Evolutionary conservation across 2,797 vertebrate species (phyloP).

Genomic region (Heterohyrax brucei): DNA sequence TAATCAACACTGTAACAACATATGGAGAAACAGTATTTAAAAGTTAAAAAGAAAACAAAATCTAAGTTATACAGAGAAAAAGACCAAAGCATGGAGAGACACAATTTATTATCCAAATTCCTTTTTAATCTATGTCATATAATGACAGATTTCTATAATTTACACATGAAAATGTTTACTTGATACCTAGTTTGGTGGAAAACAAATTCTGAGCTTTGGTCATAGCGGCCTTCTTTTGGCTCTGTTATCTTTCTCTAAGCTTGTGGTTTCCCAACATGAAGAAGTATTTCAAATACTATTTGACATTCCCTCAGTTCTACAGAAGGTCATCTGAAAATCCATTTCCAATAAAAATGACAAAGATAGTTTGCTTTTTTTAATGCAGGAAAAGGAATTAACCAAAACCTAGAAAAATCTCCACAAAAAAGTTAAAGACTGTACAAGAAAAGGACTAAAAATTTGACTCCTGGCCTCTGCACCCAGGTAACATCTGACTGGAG

Average conservation of each 20-base stretch:
- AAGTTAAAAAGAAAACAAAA: not conserved
- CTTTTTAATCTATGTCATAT: slow-evolving; percentile 24
- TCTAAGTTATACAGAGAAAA: not conserved
- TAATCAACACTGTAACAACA: not conserved
- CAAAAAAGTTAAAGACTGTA: not conserved
- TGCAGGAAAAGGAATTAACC: not conserved
- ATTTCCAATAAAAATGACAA: slow-evolving; percentile 43
- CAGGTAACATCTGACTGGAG: not conserved
- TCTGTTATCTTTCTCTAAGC: slow-evolving; percentile 46
- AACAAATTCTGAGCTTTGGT: slow-evolving; percentile 35
- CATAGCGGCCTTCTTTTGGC: slow-evolving; percentile 5
- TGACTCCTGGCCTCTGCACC: not conserved
- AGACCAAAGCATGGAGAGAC: not conserved
- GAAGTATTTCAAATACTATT: slow-evolving; percentile 24
- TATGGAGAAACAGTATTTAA: slow-evolving; percentile 35
- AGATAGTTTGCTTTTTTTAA: not conserved
- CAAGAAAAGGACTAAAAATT: slow-evolving; percentile 31
- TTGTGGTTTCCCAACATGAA: slow-evolving; percentile 30
- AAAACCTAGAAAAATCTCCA: slow-evolving; percentile 10
- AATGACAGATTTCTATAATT: slow-evolving; percentile 63
- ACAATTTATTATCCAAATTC: not conserved
- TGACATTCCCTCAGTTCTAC: not conserved
- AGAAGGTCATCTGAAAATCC: slow-evolving; percentile 49
- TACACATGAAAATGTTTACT: slow-evolving; percentile 46
- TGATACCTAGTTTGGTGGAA: slow-evolving; percentile 36